Evolutionary conservation across 2,888 invertebrate species (phyloP).

Genomic region (Apodemia hepburni): DNA sequence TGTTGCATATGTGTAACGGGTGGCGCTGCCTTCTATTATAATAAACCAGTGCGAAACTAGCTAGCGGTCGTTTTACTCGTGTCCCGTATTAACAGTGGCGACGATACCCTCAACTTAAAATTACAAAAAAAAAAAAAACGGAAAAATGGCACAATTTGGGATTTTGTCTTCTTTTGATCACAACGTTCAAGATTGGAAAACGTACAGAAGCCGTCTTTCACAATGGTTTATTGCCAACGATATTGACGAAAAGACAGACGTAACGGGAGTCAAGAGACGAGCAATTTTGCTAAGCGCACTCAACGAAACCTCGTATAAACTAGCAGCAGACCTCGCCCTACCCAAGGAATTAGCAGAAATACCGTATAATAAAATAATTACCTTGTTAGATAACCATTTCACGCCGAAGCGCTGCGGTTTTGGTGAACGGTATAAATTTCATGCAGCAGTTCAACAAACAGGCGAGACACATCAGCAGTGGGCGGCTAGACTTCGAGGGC

Average conservation of each 20-base stretch:
- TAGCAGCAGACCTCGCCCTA: slow-evolving; percentile 26
- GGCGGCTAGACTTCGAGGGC: slow-evolving; percentile 27
- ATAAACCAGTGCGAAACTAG: too few relatives aligned
- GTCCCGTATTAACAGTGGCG: neutral
- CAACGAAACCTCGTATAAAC: slow-evolving; percentile 29
- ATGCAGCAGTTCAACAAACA: slow-evolving; percentile 8
- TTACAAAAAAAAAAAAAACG: neutral
- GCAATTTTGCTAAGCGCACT: slow-evolving; percentile 30
- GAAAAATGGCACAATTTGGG: slow-evolving; percentile 18
- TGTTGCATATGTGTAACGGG: too few relatives aligned
- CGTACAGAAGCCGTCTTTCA: slow-evolving; percentile 24
- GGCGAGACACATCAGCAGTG: slow-evolving; percentile 19
- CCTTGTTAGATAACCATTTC: neutral
- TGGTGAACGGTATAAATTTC: slow-evolving; percentile 5
- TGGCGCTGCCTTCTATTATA: too few relatives aligned
- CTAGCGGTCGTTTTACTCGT: neutral
- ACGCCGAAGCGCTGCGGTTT: neutral
- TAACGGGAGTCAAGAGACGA: slow-evolving; percentile 22
- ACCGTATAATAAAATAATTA: neutral
- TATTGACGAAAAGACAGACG: neutral
- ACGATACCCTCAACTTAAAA: neutral
- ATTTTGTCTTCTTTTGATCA: slow-evolving; percentile 28
- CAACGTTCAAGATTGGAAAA: slow-evolving; percentile 25
- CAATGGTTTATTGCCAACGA: slow-evolving; percentile 31
- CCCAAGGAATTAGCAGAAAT: neutral